Percentiles rank a stretch among this genome's conserved stretches.
Conservation (phyloP, 2,888 invertebrate genomes). For the Alloplasta piceator region DNA sequence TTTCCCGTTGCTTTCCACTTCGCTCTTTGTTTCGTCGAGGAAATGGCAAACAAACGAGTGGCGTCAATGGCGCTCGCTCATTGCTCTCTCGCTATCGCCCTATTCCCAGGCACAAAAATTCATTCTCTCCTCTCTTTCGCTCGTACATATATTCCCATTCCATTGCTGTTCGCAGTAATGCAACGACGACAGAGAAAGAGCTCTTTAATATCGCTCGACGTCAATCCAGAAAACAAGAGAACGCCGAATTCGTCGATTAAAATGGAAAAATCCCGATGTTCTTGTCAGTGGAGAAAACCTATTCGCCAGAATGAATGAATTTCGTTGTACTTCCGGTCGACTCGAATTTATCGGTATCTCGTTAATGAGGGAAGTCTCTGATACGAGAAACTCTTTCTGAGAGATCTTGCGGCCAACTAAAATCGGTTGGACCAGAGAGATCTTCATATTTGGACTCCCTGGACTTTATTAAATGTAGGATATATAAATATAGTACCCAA, state of each 20-base stretch:
- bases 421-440: too few relatives aligned
- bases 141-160: constrained; percentile 39
- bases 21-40: constrained; percentile 75
- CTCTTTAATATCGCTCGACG: constrained; percentile 56
- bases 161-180: constrained; percentile 18
- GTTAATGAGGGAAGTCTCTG: too few relatives aligned
- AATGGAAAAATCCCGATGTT: background rate
- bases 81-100: constrained; percentile 52
- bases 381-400: too few relatives aligned
- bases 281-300: too few relatives aligned
- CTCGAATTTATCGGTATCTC: too few relatives aligned
- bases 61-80: constrained; percentile 68
- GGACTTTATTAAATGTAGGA: too few relatives aligned
- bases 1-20: constrained; percentile 53
- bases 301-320: too few relatives aligned
- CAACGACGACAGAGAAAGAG: constrained; percentile 22
- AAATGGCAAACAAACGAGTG: constrained; percentile 83
- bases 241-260: constrained; percentile 21
- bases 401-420: too few relatives aligned
- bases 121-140: constrained; percentile 35
- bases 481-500: too few relatives aligned
- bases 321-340: too few relatives aligned
- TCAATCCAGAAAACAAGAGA: constrained; percentile 13
- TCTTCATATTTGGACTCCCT: too few relatives aligned
- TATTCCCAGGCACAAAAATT: constrained; percentile 51